A percentile compares a stretch with the other conserved stretches of the same genome.
These are phyloP conservation scores for Caranx melampygus DNA, from an alignment of 2,113 vertebrate species.

Conservation along the genomic window DNA sequence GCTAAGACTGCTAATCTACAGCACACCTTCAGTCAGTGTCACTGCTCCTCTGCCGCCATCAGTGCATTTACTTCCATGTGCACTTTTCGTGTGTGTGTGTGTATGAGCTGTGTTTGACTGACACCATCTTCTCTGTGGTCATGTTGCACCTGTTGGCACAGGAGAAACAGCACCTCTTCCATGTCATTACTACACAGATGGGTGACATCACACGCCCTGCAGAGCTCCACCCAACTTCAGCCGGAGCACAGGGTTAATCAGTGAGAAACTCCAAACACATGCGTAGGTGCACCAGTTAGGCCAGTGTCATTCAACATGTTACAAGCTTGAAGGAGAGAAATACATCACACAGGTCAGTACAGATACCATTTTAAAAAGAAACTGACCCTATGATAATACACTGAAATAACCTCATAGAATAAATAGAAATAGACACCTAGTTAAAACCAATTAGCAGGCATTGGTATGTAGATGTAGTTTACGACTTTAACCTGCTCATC, in stretches of 20 bases:
- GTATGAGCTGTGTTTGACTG: neutral
- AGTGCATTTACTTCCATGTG: neutral
- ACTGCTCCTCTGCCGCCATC: neutral
- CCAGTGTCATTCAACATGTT: neutral
- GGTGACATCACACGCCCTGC: neutral
- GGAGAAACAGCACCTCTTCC: neutral
- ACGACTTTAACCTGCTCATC: no score
- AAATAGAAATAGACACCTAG: no score
- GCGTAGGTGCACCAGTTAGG: neutral
- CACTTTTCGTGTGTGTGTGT: neutral
- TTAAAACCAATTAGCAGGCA: no score
- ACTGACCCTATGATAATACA: no score
- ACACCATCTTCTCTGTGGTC: neutral
- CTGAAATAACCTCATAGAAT: no score
- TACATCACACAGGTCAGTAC: no score
- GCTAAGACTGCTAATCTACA: conserved; percentile 57
- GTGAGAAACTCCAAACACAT: neutral
- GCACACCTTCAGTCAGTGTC: conserved; percentile 28
- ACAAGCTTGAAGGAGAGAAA: no score
- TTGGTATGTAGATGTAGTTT: no score
- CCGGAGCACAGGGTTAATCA: neutral
- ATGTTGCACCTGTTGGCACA: no score
- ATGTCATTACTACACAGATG: neutral
- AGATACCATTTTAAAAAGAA: no score
- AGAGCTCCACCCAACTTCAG: neutral